A percentile compares a stretch with the other conserved stretches of the same genome.
phyloP scores from a whole-genome alignment of 2,888 invertebrate genomes.

The Bellardia pandia region DNA sequence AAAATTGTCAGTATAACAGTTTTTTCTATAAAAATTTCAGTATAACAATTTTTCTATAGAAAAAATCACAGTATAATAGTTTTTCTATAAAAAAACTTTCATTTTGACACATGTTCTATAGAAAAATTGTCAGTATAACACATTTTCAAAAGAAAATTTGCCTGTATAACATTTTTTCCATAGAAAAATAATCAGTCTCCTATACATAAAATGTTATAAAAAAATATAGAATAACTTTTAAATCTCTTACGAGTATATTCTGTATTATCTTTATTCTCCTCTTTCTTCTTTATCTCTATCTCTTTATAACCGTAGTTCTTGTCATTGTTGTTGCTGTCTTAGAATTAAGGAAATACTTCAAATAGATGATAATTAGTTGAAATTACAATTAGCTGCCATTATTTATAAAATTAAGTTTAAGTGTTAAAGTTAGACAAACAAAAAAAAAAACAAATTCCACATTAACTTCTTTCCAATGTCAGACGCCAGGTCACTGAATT shows the following conservation, averaged over 20 bases:
- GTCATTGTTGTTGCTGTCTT: constrained; percentile 70
- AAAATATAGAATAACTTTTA: not conserved
- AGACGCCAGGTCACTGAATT: constrained; percentile 85
- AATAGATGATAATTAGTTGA: constrained; percentile 51
- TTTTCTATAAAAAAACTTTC: not conserved
- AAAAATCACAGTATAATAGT: not conserved
- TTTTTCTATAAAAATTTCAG: not conserved
- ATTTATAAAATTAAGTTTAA: constrained; percentile 12
- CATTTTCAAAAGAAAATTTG: not conserved
- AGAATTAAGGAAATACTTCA: constrained; percentile 65
- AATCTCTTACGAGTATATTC: not conserved
- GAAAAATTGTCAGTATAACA: no score
- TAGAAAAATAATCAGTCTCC: not conserved
- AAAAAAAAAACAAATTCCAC: not conserved
- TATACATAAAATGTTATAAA: no score
- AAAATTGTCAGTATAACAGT: not conserved
- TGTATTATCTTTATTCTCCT: constrained; percentile 14
- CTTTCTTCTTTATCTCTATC: not conserved
- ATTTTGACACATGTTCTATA: no score
- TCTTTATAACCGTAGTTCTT: constrained; percentile 49
- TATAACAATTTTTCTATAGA: no score
- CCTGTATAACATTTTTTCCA: not conserved
- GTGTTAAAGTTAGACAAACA: not conserved
- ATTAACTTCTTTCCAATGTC: not conserved
- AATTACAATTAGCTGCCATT: constrained; percentile 2